Base-by-base conservation (phyloP, 2,797 vertebrate genomes). In the Picus viridis region DNA sequence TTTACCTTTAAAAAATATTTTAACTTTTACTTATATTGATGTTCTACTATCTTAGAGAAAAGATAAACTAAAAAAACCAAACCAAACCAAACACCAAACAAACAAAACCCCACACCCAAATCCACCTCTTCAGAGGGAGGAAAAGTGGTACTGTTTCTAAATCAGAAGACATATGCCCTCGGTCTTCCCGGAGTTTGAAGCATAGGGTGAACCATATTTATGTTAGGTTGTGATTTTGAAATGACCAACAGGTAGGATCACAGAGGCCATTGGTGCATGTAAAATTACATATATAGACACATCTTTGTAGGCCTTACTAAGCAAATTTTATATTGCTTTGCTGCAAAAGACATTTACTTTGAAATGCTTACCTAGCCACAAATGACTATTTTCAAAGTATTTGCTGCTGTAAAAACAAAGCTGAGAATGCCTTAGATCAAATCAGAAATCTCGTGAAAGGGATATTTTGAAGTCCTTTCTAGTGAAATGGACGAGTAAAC, bases 371-470 rank as follows among this genome's bases (percentile, higher is more conserved):
- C 47, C 47, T 39, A 69, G 36, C 7, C 16, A 71, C 20, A 75
- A 78, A 79, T 43, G 0, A 23, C 39, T 86, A 26, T 74, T 82
- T 96, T 68, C 51, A 78, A 91, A 91, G 67, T n/a, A 65, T 83
- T 73, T 20, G 13, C 23, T 79, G 4, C 45, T 7, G 6, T 29
- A 89, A 83, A 94, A 93, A 77, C 5, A 34, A 67, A 70, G 39
- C 19, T 64, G 32, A 78, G 16, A 83, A 83, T 34, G 86, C 8
- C 3, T 94, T 68, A 47, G 58, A 58, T 49, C 22, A 89, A 86
- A 88, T n/a, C 36, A 94, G 57, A 90, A 87, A 81, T 86, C 51
- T 76, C 39, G 69, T 65, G 24, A 56, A 89, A 92, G 70, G 8
- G 27, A 24, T 68, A 83, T 91, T 92, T 93, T 73, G 8, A 76